These are phyloP conservation scores for Barypeithes pellucidus DNA, from an alignment of 2,888 invertebrate genomes.

Conservation along the genomic window DNA sequence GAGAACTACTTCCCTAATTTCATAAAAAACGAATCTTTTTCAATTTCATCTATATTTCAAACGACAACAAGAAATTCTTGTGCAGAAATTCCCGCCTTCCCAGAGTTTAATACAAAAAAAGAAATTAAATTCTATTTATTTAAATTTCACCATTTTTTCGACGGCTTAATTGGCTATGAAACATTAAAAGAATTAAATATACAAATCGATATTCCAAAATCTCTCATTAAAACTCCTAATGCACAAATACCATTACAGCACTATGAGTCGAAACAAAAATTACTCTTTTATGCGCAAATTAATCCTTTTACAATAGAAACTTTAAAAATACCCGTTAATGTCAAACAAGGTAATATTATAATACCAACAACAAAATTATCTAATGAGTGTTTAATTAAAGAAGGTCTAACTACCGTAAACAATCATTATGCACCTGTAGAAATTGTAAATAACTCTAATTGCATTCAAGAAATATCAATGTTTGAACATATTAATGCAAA, in stretches of 20 bases:
- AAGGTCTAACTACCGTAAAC: conserved; percentile 4
- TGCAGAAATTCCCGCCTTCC: conserved; percentile 20
- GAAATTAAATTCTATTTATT: conserved; percentile 25
- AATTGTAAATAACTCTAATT: conserved; percentile 13
- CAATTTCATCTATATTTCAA: conserved; percentile 25
- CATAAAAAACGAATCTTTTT: conserved; percentile 24
- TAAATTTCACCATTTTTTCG: conserved; percentile 42
- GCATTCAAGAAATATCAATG: conserved; percentile 4
- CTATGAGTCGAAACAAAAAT: conserved; percentile 24
- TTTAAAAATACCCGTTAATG: conserved; percentile 34
- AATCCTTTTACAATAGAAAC: conserved; percentile 24
- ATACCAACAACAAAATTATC: conserved; percentile 20
- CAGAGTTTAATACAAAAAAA: conserved; percentile 30
- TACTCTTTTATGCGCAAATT: conserved; percentile 11
- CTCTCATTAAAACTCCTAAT: background rate
- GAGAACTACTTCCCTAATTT: conserved; percentile 25
- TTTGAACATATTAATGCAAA: background rate
- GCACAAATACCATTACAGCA: conserved; percentile 1
- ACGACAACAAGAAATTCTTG: conserved; percentile 6
- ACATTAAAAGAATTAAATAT: conserved; percentile 44
- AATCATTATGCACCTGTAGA: conserved; percentile 9
- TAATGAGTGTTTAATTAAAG: conserved; percentile 11
- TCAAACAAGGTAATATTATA: conserved; percentile 32
- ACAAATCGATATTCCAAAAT: conserved; percentile 9
- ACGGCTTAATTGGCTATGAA: conserved; percentile 47